Conservation (phyloP, 2,113 vertebrate species). For the Ancistrus triradiatus region DNA sequence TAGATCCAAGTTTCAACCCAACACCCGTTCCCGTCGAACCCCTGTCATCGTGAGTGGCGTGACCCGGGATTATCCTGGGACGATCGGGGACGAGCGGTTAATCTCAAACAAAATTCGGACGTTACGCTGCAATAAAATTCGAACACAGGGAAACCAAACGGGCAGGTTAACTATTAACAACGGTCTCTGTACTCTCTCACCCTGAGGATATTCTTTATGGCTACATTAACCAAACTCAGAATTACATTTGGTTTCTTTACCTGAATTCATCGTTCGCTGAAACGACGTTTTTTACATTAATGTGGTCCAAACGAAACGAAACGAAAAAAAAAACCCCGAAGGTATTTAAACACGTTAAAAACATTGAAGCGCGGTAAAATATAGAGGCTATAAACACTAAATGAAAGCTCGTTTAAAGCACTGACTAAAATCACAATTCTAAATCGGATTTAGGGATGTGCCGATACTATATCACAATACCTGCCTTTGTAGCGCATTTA, state of each 20-base stretch:
- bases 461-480: not conserved
- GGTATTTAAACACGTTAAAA: conserved; percentile 5
- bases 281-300: conserved; percentile 33
- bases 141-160: conserved; percentile 7
- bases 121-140: conserved; percentile 5
- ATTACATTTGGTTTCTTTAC: conserved; percentile 31
- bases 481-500: too few relatives aligned
- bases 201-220: conserved; percentile 30
- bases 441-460: not conserved
- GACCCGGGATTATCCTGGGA: not conserved
- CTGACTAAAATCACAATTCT: not conserved
- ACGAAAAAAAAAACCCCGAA: not conserved
- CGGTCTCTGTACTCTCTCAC: conserved; percentile 32
- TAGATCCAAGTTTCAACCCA: too few relatives aligned
- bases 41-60: too few relatives aligned
- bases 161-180: conserved; percentile 25
- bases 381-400: not conserved
- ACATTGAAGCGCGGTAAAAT: not conserved
- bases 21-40: too few relatives aligned
- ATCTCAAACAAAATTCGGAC: not conserved
- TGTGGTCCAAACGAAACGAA: conserved; percentile 15
- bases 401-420: conserved; percentile 9
- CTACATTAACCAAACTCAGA: conserved; percentile 32
- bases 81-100: not conserved
- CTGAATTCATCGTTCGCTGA: conserved; percentile 27